These are phyloP conservation scores for Orthosia cruda DNA, from an alignment of 2,888 invertebrate species.

Conservation along the genomic window DNA sequence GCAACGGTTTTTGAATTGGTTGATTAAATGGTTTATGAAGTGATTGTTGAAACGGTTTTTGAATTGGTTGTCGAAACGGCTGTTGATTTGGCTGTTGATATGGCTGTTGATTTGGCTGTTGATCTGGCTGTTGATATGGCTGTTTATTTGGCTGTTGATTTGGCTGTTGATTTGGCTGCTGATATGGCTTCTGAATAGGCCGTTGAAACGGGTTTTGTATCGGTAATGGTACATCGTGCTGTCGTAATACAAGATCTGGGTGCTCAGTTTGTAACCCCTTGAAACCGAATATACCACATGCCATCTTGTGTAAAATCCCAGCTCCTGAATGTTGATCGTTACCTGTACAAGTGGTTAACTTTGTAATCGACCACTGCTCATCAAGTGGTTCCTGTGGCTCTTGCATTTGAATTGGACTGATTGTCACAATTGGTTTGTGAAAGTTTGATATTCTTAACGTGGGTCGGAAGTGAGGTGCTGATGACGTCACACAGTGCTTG, in stretches of 20 bases:
- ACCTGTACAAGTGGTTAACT: background rate
- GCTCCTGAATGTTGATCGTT: background rate
- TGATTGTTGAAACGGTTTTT: background rate
- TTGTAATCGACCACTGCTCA: slow-evolving; percentile 17
- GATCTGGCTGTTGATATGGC: background rate
- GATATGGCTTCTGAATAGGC: background rate
- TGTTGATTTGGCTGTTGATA: background rate
- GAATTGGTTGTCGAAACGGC: background rate
- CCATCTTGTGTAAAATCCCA: slow-evolving; percentile 1
- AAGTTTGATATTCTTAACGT: slow-evolving; percentile 21
- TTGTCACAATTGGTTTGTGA: slow-evolving; percentile 3
- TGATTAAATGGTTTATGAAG: background rate
- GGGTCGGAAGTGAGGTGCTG: slow-evolving; percentile 23
- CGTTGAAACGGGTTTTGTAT: background rate
- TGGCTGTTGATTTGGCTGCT: background rate
- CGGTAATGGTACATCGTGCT: background rate
- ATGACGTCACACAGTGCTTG: slow-evolving; percentile 26
- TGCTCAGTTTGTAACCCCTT: background rate
- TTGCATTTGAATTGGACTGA: background rate
- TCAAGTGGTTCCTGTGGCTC: background rate
- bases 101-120: background rate
- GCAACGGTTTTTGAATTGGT: background rate
- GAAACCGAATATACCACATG: background rate
- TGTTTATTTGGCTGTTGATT: background rate
- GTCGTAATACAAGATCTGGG: slow-evolving; percentile 8